Evolutionary conservation across 2,113 vertebrate genomes (phyloP), one percentile per base, ranked within the genome.

Genomic region (Varanus komodoensis): DNA sequence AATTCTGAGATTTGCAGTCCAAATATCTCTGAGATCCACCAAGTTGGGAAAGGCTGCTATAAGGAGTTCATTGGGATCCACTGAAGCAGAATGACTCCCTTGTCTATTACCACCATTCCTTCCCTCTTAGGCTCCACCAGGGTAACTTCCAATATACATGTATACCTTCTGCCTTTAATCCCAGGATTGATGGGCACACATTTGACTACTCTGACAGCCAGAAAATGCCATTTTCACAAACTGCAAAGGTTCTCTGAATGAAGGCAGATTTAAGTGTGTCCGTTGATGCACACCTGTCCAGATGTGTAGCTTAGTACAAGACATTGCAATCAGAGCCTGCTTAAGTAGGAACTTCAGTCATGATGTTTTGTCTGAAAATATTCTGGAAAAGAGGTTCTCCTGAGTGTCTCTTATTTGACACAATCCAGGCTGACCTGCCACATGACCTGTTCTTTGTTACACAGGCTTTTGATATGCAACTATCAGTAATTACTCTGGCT

Each of bases 371-470:
- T 73, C 84, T 89, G 88, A 93, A 91, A 89, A 29, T 34, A 79
- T 74, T 82, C 54, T 34, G 77, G 77, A 93, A 86, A 29, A 83
- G 83, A 83, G 84, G 84, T 89, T 82, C 89, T 50, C 67, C 86
- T 89, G 82, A 92, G 71, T 89, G 74, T 38, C 17, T 64, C 67
- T 89, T 77, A 74, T 77, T 68, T 89, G 85, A 79, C 79, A 64
- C 87, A 78, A 92, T 86, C 75, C n/a, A 87, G 90, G 64, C 80
- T 89, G 92, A 89, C 69, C 89, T 91, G 73, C 84, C 92, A 90
- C 74, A 74, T 88, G 92, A 89, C 69, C 89, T 89, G 69, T 80
- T 93, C 90, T 93, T 86, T 54, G 82, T 74, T 88, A 80, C 71
- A 64, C 79, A 69, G 52, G 68, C 74, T 88, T 86, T 75, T 84